Evolutionary conservation across 2,888 invertebrate genomes (phyloP).

Genomic region (Polydrusus cervinus): DNA sequence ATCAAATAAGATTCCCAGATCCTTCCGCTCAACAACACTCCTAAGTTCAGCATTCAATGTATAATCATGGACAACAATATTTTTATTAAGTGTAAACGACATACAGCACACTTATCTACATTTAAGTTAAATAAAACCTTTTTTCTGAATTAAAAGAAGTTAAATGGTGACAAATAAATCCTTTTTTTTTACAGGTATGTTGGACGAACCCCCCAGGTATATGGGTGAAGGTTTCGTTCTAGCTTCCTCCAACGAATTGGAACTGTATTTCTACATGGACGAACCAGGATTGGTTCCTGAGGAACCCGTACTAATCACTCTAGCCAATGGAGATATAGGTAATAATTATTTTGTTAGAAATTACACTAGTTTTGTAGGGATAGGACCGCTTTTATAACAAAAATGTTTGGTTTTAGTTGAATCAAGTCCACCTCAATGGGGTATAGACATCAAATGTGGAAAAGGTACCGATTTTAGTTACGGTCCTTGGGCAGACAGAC

Average conservation of each 20-base stretch:
- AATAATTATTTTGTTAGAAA: slow-evolving; percentile 11
- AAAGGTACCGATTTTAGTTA: slow-evolving; percentile 98
- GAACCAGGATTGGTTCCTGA: slow-evolving; percentile 95
- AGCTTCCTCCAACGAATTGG: slow-evolving; percentile 94
- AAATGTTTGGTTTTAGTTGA: slow-evolving; percentile 75
- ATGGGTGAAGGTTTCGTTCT: slow-evolving; percentile 99
- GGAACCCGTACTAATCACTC: slow-evolving; percentile 89
- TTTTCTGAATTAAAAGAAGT: too few species aligned
- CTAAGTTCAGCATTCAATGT: too few species aligned
- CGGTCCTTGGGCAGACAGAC: slow-evolving; percentile 99
- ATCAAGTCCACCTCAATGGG: slow-evolving; percentile 95
- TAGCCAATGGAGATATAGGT: slow-evolving; percentile 91
- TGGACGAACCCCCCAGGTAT: slow-evolving; percentile 95
- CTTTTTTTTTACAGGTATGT: slow-evolving; percentile 75
- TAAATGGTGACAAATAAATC: too few species aligned
- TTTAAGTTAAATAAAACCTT: too few species aligned
- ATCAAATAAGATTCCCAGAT: too few species aligned
- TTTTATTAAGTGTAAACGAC: too few species aligned
- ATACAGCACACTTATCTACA: too few species aligned
- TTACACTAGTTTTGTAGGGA: not conserved
- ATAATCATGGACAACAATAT: too few species aligned
- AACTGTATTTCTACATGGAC: slow-evolving; percentile 98
- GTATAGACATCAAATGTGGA: slow-evolving; percentile 95
- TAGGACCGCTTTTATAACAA: too few species aligned
- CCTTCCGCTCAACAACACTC: too few species aligned